Conservation (phyloP, 2,797 vertebrate genomes). For the Amphiprion clarkii region DNA sequence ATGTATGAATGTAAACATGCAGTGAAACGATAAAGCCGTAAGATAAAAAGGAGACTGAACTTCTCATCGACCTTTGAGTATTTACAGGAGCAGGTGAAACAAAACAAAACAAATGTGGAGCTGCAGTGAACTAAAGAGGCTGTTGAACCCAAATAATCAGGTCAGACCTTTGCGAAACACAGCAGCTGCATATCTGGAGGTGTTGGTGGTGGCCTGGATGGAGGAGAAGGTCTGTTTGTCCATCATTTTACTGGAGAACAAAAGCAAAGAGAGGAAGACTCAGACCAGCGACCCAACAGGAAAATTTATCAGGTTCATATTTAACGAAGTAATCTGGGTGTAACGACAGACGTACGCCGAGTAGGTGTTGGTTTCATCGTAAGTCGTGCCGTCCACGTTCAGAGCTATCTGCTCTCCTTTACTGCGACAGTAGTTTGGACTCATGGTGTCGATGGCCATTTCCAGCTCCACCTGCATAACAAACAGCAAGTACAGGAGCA, state of each 20-base stretch:
- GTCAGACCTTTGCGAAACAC: conserved; percentile 93
- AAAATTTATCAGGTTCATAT: not conserved
- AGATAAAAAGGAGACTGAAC: conserved; percentile 29
- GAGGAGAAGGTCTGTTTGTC: conserved; percentile 97
- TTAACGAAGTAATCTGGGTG: not conserved
- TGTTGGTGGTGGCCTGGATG: conserved; percentile 94
- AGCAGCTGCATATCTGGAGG: conserved; percentile 94
- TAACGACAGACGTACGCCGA: conserved; percentile 86
- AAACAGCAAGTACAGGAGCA: not conserved
- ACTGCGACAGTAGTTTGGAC: conserved; percentile 97
- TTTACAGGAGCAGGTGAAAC: conserved; percentile 20
- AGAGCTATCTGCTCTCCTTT: conserved; percentile 98
- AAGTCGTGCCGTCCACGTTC: conserved; percentile 92
- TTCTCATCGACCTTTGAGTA: conserved; percentile 19
- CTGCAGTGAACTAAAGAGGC: not conserved
- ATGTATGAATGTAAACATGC: not conserved
- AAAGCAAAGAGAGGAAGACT: not conserved
- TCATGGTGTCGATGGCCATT: conserved; percentile 93
- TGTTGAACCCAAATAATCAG: not conserved
- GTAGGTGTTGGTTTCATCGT: conserved; percentile 93
- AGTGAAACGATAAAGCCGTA: not conserved
- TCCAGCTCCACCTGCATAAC: conserved; percentile 92
- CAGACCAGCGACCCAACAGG: not conserved
- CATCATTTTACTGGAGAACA: conserved; percentile 92
- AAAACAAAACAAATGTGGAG: not conserved